Percentiles rank a stretch among this genome's conserved stretches.
Conservation (phyloP, 2,113 vertebrate genomes). For the Sula dactylatra region DNA sequence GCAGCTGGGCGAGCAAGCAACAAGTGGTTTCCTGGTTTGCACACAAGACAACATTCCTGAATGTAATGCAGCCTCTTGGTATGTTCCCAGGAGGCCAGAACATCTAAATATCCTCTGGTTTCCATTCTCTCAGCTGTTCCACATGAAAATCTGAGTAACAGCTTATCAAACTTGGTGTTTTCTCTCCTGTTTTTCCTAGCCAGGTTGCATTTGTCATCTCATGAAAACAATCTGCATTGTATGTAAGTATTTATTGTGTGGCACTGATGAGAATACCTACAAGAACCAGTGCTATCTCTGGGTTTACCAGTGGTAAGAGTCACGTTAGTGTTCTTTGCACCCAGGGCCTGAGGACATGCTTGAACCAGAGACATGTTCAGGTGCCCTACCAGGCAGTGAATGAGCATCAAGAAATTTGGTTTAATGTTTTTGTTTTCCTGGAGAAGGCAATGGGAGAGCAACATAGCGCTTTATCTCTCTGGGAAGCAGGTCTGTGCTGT, state of each 20-base stretch:
- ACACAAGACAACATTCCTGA: not conserved
- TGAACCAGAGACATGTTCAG: not conserved
- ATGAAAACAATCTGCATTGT: not conserved
- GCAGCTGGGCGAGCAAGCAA: not conserved
- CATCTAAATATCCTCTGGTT: not conserved
- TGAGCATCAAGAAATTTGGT: not conserved
- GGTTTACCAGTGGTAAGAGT: not conserved
- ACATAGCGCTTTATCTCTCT: not conserved
- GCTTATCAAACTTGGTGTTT: not conserved
- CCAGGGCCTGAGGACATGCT: not conserved
- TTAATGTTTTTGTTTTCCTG: not conserved
- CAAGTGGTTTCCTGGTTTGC: not conserved
- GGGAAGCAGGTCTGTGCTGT: not conserved
- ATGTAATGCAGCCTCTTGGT: not conserved
- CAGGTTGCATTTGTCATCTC: not conserved
- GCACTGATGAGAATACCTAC: not conserved
- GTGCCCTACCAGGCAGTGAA: not conserved
- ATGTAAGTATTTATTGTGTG: not conserved
- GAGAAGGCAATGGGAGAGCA: not conserved
- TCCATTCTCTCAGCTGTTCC: not conserved
- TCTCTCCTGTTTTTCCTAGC: not conserved
- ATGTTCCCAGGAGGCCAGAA: not conserved
- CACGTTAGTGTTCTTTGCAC: rapidly evolving
- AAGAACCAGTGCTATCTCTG: not conserved
- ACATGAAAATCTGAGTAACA: not conserved